Evolutionary conservation across 1,140 invertebrate species (phyloP), one percentile per base, ranked within the genome.

Genomic region (Diuraphis noxia): DNA sequence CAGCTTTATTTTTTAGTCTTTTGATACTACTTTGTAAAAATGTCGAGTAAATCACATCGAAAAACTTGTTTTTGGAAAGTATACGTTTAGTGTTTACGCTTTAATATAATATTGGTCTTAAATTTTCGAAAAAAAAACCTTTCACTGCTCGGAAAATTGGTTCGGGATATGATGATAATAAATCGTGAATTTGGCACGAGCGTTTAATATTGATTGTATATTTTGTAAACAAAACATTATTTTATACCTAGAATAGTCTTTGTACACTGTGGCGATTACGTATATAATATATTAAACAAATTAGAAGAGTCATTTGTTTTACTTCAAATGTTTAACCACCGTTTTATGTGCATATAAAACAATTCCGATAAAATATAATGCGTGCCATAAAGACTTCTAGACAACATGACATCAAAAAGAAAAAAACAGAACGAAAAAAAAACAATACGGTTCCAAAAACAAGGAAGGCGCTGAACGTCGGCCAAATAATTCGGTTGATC

Each of bases 401-500:
- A n/a, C 36, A 38, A 88, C 36, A n/a, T 21, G 46, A 56, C 36
- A 36, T 34, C 19, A 8, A 34, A 85, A 36, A n/a, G n/a, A 85
- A 49, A 19, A 86, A 86, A 25, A 86, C 6, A 7, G 17, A 3
- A 84, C 8, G 23, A 25, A 43, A n/a, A 46, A 23, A 41, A 82
- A 82, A 82, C 81, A 41, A 72, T 72, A 85, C 41, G n/a, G 43
- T 86, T 46, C 84, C 84, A 86, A 36, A 86, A 63, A 13, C 36
- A 56, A 63, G 40, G 36, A 52, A 23, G 1, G 19, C 36, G 38
- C 36, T 88, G 86, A 88, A 40, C 38, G 25, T 63, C 21, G 1
- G 86, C 86, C 86, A 88, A 88, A 88, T 38, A 87, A 87, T 30
- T 56, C 43, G 38, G 84, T 86, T 9, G 19, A 86, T 86, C 19